Conservation (phyloP, 1,140 invertebrate genomes). For the Chironomus tepperi region DNA sequence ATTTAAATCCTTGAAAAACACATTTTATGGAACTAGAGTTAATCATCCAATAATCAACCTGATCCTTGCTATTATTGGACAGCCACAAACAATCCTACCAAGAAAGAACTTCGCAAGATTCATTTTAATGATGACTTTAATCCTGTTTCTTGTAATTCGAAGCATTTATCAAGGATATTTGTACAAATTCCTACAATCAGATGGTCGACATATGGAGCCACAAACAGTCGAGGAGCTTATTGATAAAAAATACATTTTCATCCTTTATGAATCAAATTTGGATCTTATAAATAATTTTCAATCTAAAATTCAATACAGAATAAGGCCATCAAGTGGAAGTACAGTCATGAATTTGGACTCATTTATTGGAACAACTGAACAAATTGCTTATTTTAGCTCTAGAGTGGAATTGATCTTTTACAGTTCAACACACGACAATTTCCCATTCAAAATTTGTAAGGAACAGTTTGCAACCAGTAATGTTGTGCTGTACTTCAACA, state of each 20-base stretch:
- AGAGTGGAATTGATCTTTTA: neutral
- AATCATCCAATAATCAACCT: neutral
- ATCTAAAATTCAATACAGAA: neutral
- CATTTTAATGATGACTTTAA: neutral
- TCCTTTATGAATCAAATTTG: neutral
- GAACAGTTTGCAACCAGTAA: neutral
- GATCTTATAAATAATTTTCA: neutral
- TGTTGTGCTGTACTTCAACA: neutral
- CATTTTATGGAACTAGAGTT: neutral
- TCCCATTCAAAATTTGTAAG: neutral
- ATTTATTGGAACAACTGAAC: no score
- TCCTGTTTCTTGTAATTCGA: neutral
- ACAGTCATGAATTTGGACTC: neutral
- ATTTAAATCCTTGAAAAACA: neutral
- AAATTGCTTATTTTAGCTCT: neutral
- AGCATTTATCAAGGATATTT: neutral
- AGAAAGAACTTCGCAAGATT: neutral
- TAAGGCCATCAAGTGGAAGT: neutral
- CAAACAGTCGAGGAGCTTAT: neutral
- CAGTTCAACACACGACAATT: neutral
- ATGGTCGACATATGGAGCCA: neutral
- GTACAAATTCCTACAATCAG: neutral
- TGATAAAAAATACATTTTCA: neutral
- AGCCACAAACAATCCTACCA: neutral
- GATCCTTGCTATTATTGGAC: neutral